Base-by-base conservation (phyloP, 2,888 invertebrate genomes). In the Drosophila anomalata region DNA sequence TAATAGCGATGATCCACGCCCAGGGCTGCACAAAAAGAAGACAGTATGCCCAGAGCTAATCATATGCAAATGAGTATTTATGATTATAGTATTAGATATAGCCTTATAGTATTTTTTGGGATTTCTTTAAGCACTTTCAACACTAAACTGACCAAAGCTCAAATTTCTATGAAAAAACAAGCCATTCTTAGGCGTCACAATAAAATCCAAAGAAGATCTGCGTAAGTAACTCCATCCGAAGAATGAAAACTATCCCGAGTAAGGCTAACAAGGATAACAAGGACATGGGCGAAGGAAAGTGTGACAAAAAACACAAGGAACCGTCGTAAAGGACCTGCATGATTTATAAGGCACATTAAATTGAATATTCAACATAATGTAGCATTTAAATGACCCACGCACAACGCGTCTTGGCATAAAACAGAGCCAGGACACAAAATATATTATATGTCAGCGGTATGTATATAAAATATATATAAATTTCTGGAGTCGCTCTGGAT, bases 361-460 rank as follows among this genome's bases (percentile, higher is more conserved):
- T 82, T 82, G 82, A 82, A 82, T 82, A 85, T 82, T 85, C 86
- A 82, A 82, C 86, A 82, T 82, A 85, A 82, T 82, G 82, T 82
- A 75, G 83, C 80, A 82, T 82, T 82, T 82, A 82, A 85, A 85
- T 82, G 79, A 78, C 76, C 77, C 78, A 72, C 66, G 73, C 75
- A 76, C 66, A 76, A 14, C 39, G 56, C 47, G 20, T 26, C 22
- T 46, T 33, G 20, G 46, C 61, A 70, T 53, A 69, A 47, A 56
- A 54, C 62, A 51, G 55, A 31, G 17, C 12, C 12, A 46, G 48
- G 33, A 57, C 17, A 59, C 20, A 51, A 29, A 11, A 61, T 29
- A 12, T 22, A 17, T 14, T 17, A 17, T 9, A 41, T 41, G 41
- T 20, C 41, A 20, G 36, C 11, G 41, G 42, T 36, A 39, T 60